Evolutionary conservation across 2,797 vertebrate species (phyloP).

Genomic region (Mico argentatus): DNA sequence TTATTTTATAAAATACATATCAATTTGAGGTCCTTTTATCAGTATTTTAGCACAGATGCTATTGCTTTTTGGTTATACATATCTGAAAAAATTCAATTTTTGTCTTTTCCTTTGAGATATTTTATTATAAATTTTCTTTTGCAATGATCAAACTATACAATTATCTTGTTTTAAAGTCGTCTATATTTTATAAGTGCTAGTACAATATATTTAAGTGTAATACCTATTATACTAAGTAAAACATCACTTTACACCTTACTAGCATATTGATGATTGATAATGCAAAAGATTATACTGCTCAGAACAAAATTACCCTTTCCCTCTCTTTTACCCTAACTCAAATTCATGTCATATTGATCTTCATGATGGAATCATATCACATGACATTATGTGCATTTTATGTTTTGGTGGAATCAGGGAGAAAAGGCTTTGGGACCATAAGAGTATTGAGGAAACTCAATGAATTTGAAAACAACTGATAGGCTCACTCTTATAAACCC

Average conservation of each 20-base stretch:
- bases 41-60: neutral
- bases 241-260: neutral
- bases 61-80: neutral
- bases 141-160: neutral
- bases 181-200: neutral
- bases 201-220: neutral
- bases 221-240: neutral
- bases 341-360: neutral
- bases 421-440: neutral
- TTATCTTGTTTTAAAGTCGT: conserved; percentile 15
- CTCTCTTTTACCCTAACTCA: neutral
- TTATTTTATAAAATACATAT: neutral
- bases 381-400: neutral
- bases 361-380: neutral
- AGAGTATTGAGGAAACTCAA: neutral
- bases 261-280: neutral
- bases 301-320: neutral
- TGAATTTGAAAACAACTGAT: neutral
- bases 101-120: neutral
- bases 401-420: neutral
- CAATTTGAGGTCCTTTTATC: neutral
- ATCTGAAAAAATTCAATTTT: neutral
- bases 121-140: conserved; percentile 7
- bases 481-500: neutral
- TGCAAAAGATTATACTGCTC: neutral